These are phyloP conservation scores for Malacosoma neustria DNA, from an alignment of 2,888 invertebrate genomes.

Conservation along the genomic window DNA sequence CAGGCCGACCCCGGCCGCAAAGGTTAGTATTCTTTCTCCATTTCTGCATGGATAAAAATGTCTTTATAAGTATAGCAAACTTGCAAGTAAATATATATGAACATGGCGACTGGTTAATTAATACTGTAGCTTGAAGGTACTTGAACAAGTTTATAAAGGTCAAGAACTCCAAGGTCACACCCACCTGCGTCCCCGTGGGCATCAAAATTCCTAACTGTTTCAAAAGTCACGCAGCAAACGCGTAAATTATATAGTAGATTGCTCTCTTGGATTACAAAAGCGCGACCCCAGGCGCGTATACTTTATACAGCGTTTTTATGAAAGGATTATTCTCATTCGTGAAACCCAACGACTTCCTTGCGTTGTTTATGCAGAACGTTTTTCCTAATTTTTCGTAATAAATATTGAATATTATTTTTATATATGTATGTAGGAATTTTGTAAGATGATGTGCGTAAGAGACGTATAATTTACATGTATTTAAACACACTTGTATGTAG, in stretches of 20 bases:
- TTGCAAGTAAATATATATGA: too few species aligned
- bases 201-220: slow-evolving; percentile 24
- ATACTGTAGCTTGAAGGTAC: too few species aligned
- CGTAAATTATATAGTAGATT: slow-evolving; percentile 49
- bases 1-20: too few species aligned
- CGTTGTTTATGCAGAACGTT: background rate
- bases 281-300: slow-evolving; percentile 22
- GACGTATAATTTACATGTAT: too few species aligned
- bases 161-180: background rate
- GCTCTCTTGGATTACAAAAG: slow-evolving; percentile 23
- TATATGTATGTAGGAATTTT: too few species aligned
- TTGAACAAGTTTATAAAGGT: background rate
- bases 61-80: too few species aligned
- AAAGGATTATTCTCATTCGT: slow-evolving; percentile 1
- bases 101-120: too few species aligned
- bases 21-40: too few species aligned
- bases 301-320: slow-evolving; percentile 13
- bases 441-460: too few species aligned
- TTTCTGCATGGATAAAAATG: too few species aligned
- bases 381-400: background rate
- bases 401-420: too few species aligned
- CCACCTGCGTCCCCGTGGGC: slow-evolving; percentile 13
- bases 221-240: slow-evolving; percentile 28
- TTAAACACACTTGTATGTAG: too few species aligned
- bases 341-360: background rate